Evolutionary conservation across 2,888 invertebrate species (phyloP).

Genomic region (Temnothorax unifasciatus): DNA sequence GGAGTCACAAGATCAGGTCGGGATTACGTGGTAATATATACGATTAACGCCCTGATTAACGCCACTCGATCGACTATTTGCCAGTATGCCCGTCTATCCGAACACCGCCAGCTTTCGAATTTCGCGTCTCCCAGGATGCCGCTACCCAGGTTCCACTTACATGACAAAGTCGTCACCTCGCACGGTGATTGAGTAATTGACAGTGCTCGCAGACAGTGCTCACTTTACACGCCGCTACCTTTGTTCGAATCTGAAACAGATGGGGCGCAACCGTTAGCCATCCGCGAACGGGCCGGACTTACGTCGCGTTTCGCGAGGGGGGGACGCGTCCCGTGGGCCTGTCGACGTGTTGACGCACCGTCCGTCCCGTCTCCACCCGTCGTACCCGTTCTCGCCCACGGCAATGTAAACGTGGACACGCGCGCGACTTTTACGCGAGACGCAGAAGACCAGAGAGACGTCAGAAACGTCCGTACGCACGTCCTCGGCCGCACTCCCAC

Average conservation of each 20-base stretch:
- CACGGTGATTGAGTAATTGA: conserved; percentile 68
- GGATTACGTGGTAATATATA: background rate
- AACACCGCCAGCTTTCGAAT: background rate
- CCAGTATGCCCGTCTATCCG: too few species aligned
- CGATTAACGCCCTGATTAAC: too few species aligned
- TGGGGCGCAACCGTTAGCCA: background rate
- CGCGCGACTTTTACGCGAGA: conserved; percentile 31
- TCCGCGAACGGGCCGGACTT: background rate
- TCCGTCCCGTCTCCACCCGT: too few species aligned
- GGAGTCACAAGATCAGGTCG: background rate
- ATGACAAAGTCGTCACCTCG: conserved; percentile 60
- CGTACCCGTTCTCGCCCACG: too few species aligned
- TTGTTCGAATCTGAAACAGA: conserved; percentile 70
- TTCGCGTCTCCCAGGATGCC: background rate
- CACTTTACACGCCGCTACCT: conserved; percentile 61
- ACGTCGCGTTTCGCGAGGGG: background rate
- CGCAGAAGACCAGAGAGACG: conserved; percentile 11
- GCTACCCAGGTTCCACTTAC: conserved; percentile 65
- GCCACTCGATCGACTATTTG: background rate
- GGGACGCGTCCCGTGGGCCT: background rate
- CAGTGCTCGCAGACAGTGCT: conserved; percentile 66
- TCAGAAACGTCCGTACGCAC: background rate
- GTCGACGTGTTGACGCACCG: background rate
- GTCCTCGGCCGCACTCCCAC: background rate
- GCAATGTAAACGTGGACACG: conserved; percentile 10